Percentiles rank a stretch among this genome's conserved stretches.
Conservation (phyloP, 2,113 vertebrate species). For the Columbina picui region DNA sequence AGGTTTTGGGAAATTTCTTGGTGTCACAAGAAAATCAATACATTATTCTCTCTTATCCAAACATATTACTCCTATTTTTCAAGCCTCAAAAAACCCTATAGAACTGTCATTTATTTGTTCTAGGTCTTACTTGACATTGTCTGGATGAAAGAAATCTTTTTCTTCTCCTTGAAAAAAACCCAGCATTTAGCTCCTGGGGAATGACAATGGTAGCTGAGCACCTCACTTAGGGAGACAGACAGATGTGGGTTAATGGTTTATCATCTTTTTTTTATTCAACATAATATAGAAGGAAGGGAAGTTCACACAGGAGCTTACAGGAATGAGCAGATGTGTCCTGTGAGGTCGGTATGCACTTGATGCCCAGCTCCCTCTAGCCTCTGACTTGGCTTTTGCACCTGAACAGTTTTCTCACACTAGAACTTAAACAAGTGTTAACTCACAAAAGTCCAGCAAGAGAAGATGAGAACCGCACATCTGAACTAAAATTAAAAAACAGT, state of each 20-base stretch:
- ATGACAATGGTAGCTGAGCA: neutral
- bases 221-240: neutral
- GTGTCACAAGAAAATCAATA: neutral
- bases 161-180: neutral
- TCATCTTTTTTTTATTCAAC: neutral
- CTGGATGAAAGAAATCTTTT: neutral
- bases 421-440: neutral
- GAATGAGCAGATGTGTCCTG: neutral
- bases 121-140: neutral
- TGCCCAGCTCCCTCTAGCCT: neutral
- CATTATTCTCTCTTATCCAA: neutral
- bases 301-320: neutral
- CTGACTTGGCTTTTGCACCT: neutral
- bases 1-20: neutral
- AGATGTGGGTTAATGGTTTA: neutral
- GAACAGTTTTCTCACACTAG: neutral
- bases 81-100: too few relatives aligned
- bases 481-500: accelerated
- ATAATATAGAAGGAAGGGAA: neutral
- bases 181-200: neutral
- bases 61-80: neutral
- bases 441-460: neutral
- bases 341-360: neutral
- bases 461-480: neutral
- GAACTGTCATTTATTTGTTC: too few relatives aligned